Evolutionary conservation across 2,797 vertebrate species (phyloP).

Genomic region (Masticophis lateralis): DNA sequence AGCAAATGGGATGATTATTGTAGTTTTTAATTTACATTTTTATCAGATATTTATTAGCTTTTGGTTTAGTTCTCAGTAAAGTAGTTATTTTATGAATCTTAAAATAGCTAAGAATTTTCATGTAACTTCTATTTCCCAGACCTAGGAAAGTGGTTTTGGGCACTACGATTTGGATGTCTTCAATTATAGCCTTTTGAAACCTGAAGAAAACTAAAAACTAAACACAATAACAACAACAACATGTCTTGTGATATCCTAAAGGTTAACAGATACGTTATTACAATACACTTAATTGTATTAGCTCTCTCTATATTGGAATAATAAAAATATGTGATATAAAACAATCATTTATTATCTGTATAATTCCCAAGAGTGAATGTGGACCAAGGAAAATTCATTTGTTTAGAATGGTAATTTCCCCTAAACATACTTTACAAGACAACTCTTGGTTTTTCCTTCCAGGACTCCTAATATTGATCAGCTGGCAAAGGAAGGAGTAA

Average conservation of each 20-base stretch:
- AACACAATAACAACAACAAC: not conserved
- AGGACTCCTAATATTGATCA: conserved; percentile 88
- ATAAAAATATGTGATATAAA: not conserved
- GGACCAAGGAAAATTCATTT: not conserved
- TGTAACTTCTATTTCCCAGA: not conserved
- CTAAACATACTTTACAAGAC: not conserved
- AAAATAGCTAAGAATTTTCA: not conserved
- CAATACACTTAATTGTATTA: not conserved
- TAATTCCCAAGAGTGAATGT: not conserved
- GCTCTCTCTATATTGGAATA: not conserved
- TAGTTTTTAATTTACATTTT: not conserved
- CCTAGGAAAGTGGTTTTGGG: not conserved
- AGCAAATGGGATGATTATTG: not conserved
- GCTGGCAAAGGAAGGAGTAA: conserved; percentile 82
- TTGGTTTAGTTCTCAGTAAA: not conserved
- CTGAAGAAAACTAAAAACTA: not conserved
- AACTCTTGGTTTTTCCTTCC: not conserved
- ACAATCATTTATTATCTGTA: not conserved
- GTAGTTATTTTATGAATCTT: not conserved
- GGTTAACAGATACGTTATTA: not conserved
- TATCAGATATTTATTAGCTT: not conserved
- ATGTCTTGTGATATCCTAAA: not conserved
- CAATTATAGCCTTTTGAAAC: not conserved
- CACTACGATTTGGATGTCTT: no score
- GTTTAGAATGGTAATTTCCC: not conserved